Conservation (phyloP, 2,888 invertebrate genomes). For the Coelopa pilipes region DNA sequence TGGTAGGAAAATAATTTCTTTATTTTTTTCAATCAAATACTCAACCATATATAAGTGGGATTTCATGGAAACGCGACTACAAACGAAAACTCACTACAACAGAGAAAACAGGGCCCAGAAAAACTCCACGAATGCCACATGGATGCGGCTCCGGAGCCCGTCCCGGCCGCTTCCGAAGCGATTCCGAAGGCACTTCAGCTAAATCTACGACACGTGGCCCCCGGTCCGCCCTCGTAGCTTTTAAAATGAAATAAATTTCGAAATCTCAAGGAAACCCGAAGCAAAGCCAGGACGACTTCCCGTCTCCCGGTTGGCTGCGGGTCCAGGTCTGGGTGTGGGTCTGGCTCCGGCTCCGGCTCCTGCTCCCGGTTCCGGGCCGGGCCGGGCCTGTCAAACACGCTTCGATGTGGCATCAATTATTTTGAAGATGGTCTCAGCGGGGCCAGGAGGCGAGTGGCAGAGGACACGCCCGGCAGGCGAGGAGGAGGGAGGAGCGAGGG, state of each 20-base stretch:
- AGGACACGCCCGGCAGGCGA: not conserved
- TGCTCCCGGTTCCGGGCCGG: not conserved
- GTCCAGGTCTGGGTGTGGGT: no score
- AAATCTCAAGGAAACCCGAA: not conserved
- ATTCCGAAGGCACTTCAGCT: constrained; percentile 20
- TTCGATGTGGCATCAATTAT: constrained; percentile 40
- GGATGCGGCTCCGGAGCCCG: no score
- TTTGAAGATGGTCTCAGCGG: constrained; percentile 28
- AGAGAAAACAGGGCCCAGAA: no score
- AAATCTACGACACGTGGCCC: constrained; percentile 29
- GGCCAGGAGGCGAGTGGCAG: not conserved
- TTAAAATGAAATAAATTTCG: constrained; percentile 25
- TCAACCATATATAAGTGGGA: not conserved
- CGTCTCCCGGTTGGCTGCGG: not conserved
- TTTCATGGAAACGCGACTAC: no score
- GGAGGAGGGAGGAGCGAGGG: not conserved
- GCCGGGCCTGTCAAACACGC: constrained; percentile 29
- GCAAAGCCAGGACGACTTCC: not conserved
- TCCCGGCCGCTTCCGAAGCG: no score
- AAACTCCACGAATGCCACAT: no score
- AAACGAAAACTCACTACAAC: no score
- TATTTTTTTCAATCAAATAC: not conserved
- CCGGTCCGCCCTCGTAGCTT: not conserved
- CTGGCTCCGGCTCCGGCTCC: no score
- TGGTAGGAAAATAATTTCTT: no score